These are phyloP conservation scores for Emydoidea blandingii DNA, from an alignment of 2,797 vertebrate species.

Conservation along the genomic window DNA sequence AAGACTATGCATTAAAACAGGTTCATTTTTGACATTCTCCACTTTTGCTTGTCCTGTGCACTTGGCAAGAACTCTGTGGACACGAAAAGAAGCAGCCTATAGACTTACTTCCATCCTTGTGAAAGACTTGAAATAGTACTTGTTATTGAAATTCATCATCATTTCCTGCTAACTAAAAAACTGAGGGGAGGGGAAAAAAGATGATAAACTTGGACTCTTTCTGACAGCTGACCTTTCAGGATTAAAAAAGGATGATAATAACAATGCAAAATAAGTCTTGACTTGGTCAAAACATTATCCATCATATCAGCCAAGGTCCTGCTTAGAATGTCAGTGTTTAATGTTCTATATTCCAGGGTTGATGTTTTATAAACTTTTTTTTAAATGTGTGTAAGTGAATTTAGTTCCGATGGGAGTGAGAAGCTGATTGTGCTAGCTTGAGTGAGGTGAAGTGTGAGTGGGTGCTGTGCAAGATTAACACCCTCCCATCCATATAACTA, in stretches of 20 bases:
- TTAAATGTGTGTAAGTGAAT: neutral
- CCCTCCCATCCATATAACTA: neutral
- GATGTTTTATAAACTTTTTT: neutral
- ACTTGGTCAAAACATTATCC: conserved; percentile 22
- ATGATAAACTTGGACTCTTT: neutral
- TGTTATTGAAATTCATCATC: conserved; percentile 5
- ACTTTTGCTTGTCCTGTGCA: neutral
- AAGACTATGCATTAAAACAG: neutral
- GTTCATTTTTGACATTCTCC: neutral
- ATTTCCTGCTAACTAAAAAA: neutral
- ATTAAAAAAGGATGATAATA: conserved; percentile 37
- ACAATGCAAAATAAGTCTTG: conserved; percentile 34
- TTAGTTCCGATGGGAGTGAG: neutral
- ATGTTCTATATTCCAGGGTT: neutral
- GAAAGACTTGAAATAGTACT: neutral
- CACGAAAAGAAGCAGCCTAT: neutral
- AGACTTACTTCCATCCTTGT: neutral
- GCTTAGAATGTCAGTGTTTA: neutral
- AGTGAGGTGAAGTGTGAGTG: neutral
- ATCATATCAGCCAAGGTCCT: neutral
- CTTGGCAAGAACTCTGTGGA: neutral
- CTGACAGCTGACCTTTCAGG: conserved; percentile 50
- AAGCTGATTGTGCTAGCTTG: neutral
- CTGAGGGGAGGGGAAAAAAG: neutral
- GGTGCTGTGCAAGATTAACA: neutral